Evolutionary conservation across 1,140 invertebrate species (phyloP).

Genomic region (Idris sp.): DNA sequence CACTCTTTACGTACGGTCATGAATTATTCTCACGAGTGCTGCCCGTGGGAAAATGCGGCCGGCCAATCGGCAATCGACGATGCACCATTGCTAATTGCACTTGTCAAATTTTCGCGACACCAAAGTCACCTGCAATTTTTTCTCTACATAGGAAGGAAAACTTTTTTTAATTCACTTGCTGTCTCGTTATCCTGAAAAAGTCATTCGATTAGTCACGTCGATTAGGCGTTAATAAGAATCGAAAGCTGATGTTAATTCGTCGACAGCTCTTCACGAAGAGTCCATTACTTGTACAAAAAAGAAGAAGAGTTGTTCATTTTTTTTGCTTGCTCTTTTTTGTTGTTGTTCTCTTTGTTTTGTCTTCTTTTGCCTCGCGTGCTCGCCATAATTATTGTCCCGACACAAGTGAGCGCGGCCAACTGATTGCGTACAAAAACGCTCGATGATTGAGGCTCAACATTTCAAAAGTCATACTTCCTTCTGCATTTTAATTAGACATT

Average conservation of each 20-base stretch:
- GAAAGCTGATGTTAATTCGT: constrained; percentile 45
- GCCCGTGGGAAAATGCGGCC: constrained; percentile 76
- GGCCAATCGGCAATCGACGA: constrained; percentile 71
- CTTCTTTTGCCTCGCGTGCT: constrained; percentile 22
- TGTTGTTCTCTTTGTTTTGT: too few relatives aligned
- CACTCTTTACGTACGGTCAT: constrained; percentile 61
- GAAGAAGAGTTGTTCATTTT: too few relatives aligned
- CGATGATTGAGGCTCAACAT: constrained; percentile 6
- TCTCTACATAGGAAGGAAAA: constrained; percentile 34
- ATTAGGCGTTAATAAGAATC: constrained; percentile 48
- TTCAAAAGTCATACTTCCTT: constrained; percentile 9
- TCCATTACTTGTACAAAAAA: constrained; percentile 41
- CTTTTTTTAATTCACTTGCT: too few relatives aligned
- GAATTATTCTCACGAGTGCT: constrained; percentile 76
- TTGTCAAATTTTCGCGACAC: constrained; percentile 50
- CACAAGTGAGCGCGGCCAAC: constrained; percentile 6
- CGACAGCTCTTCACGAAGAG: constrained; percentile 8
- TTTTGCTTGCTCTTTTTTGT: too few relatives aligned
- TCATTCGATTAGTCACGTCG: constrained; percentile 57
- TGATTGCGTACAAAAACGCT: background rate
- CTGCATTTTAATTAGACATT: constrained; percentile 34
- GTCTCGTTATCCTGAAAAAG: constrained; percentile 50
- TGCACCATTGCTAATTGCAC: constrained; percentile 72
- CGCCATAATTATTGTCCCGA: constrained; percentile 27
- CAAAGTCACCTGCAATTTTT: constrained; percentile 10